Conservation (phyloP, 2,797 vertebrate genomes). For the Novumbra hubbsi region DNA sequence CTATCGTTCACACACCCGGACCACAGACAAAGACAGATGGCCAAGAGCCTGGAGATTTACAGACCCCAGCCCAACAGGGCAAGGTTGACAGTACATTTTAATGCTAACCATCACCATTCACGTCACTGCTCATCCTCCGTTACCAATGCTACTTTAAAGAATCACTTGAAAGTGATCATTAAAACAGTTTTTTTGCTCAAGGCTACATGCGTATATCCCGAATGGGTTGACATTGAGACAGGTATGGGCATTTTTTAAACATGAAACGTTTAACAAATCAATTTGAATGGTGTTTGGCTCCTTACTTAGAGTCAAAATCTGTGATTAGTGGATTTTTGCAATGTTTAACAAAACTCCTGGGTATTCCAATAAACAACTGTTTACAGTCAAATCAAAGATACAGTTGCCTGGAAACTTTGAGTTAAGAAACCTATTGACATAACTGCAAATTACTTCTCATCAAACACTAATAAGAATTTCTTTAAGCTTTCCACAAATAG, state of each 20-base stretch:
- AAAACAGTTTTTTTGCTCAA: no score
- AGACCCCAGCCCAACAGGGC: constrained; percentile 57
- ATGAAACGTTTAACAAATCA: no score
- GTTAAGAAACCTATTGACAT: background rate
- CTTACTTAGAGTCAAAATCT: no score
- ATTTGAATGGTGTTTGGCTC: no score
- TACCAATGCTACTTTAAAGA: no score
- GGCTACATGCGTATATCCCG: no score
- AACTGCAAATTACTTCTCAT: background rate
- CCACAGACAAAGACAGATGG: constrained; percentile 69
- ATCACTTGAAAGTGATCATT: background rate
- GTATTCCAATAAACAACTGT: no score
- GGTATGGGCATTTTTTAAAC: no score
- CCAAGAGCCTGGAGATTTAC: constrained; percentile 62
- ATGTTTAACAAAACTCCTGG: no score
- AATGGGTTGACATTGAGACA: no score
- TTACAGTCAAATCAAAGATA: background rate
- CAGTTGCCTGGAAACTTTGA: background rate
- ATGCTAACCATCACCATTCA: constrained; percentile 53
- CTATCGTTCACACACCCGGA: constrained; percentile 65
- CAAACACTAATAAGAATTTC: background rate
- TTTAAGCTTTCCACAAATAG: background rate
- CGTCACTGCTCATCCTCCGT: constrained; percentile 8
- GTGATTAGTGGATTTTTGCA: no score
- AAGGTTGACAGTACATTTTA: constrained; percentile 58